These are phyloP conservation scores for Archaeoteleia sp. DNA, from an alignment of 2,888 invertebrate species.

Conservation along the genomic window DNA sequence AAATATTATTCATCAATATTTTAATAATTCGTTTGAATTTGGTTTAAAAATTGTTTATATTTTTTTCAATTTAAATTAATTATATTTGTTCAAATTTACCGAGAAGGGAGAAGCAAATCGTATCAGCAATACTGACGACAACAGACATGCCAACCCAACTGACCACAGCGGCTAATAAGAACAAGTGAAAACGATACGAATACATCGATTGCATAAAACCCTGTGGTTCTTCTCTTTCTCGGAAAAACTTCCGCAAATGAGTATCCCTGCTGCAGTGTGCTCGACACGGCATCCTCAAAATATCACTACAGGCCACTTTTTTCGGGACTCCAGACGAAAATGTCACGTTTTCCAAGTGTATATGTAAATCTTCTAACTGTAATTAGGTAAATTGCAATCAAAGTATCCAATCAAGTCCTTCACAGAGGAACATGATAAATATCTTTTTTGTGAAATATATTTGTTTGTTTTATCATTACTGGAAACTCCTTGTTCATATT, in stretches of 20 bases:
- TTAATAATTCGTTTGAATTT: neutral
- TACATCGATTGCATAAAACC: constrained; percentile 63
- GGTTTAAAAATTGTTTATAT: neutral
- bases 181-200: constrained; percentile 84
- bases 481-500: constrained; percentile 56
- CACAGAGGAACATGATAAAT: too few species aligned
- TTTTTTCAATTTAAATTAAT: too few species aligned
- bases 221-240: constrained; percentile 33
- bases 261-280: constrained; percentile 70
- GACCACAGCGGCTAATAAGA: constrained; percentile 84
- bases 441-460: too few species aligned
- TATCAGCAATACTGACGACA: constrained; percentile 90
- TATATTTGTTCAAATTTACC: too few species aligned
- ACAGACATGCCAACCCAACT: constrained; percentile 92
- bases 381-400: neutral
- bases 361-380: neutral
- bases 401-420: constrained; percentile 1
- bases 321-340: constrained; percentile 69
- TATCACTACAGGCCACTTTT: constrained; percentile 69
- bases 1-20: too few species aligned
- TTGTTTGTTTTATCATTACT: too few species aligned
- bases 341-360: constrained; percentile 71
- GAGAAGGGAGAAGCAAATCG: constrained; percentile 89
- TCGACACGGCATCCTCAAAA: constrained; percentile 75
- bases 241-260: constrained; percentile 61